Evolutionary conservation across 64 coral and sea anemone genomes (phyloP), one percentile per base, ranked within the genome.

Genomic region (Pachyseris speciosa): DNA sequence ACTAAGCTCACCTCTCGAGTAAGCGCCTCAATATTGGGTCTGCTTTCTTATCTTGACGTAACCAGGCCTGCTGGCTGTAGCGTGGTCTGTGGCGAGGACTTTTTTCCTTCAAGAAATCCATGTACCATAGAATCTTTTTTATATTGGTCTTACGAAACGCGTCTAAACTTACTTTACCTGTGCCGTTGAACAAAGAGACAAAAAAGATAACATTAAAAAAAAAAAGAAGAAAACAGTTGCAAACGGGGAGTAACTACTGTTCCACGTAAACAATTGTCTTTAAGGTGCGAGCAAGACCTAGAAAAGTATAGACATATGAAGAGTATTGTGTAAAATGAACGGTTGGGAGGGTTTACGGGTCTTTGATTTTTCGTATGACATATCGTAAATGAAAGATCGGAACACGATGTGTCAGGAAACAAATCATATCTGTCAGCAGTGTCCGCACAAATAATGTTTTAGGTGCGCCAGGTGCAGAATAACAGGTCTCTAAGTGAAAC

Each of bases 91-190:
- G 89, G 1, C 86, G 90, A 37, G 94, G 94, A 51, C 92, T 91
- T 60, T 96, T 96, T 25, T 64, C 37, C 49, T 96, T 96, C 85
- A 96, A 44, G 72, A 92, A 96, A 66, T 93, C 91, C 44, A 96
- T 36, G 31, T 96, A 96, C 60, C 51, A 83, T 12, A 92, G 30
- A n/a, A 96, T 45, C 29, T 92, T 88, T 64, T 88, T 88, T 19
- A 93, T 77, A 41, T 96, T 93, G 9, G 90, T 64, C 24, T 79
- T 69, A n/a, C 31, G 34, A 59, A 96, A 96, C 2, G 43, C 69
- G 64, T 88, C 57, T 13, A 79, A 81, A 30, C 61, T 87, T 41
- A 96, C 85, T 63, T 73, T 63, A 69, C 92, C 90, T 79, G 40
- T 33, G 59, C 33, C 22, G 34, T 69, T 6, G 24, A 49, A 75